These are phyloP conservation scores for Rhamnusium bicolor DNA, from an alignment of 2,888 invertebrate genomes.

Conservation along the genomic window DNA sequence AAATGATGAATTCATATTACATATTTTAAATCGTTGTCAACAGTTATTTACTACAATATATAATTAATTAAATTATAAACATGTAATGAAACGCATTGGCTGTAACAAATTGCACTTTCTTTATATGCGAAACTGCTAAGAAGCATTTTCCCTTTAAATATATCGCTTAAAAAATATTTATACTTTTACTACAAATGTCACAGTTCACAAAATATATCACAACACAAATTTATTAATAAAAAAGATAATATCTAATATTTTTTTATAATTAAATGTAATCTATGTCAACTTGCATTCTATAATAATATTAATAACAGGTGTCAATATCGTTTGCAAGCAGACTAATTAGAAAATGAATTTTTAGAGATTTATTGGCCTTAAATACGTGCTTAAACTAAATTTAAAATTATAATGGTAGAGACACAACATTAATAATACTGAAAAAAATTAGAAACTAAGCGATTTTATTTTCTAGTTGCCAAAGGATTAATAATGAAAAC, in stretches of 20 bases:
- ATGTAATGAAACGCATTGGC: not conserved
- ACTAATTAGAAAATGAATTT: too few relatives aligned
- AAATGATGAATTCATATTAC: not conserved
- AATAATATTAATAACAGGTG: not conserved
- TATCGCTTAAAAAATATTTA: not conserved
- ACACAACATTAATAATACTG: not conserved
- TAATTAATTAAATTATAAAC: conserved; percentile 12
- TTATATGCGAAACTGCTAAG: not conserved
- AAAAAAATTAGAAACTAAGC: not conserved
- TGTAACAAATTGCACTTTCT: conserved; percentile 9
- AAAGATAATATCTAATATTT: not conserved
- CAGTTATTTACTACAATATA: not conserved
- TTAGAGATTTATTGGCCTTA: too few relatives aligned
- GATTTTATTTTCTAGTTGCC: not conserved
- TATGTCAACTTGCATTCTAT: not conserved
- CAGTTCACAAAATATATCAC: not conserved
- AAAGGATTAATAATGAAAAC: not conserved
- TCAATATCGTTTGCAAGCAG: too few relatives aligned
- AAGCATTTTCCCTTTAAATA: not conserved
- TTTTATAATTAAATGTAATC: not conserved
- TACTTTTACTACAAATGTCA: not conserved
- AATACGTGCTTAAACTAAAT: too few relatives aligned
- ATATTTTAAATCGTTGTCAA: not conserved
- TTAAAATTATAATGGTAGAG: too few relatives aligned
- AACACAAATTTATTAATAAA: not conserved